phyloP scores from a whole-genome alignment of 2,888 invertebrate genomes.

The Hofmannophila pseudospretella region DNA sequence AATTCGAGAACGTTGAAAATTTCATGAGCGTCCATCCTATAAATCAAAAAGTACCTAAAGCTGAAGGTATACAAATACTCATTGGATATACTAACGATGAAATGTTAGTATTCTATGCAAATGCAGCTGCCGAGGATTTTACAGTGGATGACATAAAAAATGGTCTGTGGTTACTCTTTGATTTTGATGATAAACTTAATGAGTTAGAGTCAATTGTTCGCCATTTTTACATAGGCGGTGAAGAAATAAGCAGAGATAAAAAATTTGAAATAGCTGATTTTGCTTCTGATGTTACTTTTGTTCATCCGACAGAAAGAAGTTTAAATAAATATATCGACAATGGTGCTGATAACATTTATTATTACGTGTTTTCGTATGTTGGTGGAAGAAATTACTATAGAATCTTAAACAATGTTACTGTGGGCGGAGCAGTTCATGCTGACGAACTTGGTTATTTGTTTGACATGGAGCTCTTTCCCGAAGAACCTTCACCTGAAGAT shows the following conservation, averaged over 20 bases:
- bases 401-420: slow-evolving; percentile 17
- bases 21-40: slow-evolving; percentile 26
- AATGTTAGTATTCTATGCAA: background rate
- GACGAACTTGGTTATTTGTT: slow-evolving; percentile 54
- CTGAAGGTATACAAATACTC: slow-evolving; percentile 24
- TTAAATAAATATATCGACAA: slow-evolving; percentile 30
- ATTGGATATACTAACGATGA: slow-evolving; percentile 31
- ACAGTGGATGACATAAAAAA: background rate
- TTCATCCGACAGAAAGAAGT: slow-evolving; percentile 6
- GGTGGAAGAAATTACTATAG: slow-evolving; percentile 32
- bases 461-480: slow-evolving; percentile 14
- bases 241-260: background rate
- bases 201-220: slow-evolving; percentile 2
- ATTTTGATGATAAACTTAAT: slow-evolving; percentile 14
- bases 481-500: slow-evolving; percentile 26
- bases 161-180: background rate
- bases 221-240: slow-evolving; percentile 5
- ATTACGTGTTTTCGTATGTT: slow-evolving; percentile 4
- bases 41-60: slow-evolving; percentile 19
- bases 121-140: background rate
- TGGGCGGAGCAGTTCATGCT: slow-evolving; percentile 25
- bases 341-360: slow-evolving; percentile 15
- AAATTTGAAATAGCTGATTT: slow-evolving; percentile 1
- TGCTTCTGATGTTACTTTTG: slow-evolving; percentile 7
- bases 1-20: slow-evolving; percentile 26